A percentile compares a stretch with the other conserved stretches of the same genome.
These are phyloP conservation scores for Celastrina argiolus DNA, from an alignment of 2,888 invertebrate genomes.

Conservation along the genomic window DNA sequence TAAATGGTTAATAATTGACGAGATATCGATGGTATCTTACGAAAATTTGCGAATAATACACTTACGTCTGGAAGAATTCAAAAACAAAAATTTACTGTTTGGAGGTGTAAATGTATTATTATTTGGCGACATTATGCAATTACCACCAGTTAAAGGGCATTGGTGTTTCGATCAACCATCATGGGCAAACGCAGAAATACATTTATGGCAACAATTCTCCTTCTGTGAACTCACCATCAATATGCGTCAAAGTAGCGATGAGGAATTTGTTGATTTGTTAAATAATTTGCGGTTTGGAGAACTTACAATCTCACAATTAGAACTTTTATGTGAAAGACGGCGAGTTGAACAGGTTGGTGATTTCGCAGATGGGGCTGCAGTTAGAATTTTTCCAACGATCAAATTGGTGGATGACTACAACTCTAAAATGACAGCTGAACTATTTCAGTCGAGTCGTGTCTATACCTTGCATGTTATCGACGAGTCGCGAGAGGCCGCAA, in stretches of 20 bases:
- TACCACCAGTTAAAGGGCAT: conserved; percentile 13
- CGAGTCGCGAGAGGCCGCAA: conserved; percentile 35
- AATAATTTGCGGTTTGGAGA: conserved; percentile 39
- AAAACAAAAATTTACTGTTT: no score
- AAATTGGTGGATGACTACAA: conserved; percentile 35
- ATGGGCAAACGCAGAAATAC: conserved; percentile 33
- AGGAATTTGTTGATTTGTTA: conserved; percentile 36
- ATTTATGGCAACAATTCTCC: conserved; percentile 38
- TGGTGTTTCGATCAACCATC: conserved; percentile 30
- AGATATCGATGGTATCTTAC: no score
- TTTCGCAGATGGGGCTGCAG: conserved; percentile 37
- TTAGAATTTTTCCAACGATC: conserved; percentile 37
- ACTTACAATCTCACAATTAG: conserved; percentile 30
- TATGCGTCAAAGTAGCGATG: conserved; percentile 42
- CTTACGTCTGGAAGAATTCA: no score
- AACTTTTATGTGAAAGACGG: conserved; percentile 31
- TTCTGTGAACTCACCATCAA: conserved; percentile 43
- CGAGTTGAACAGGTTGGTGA: conserved; percentile 31
- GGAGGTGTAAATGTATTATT: no score
- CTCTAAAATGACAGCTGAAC: conserved; percentile 30
- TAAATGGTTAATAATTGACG: no score
- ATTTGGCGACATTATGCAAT: no score
- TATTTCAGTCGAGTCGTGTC: conserved; percentile 19
- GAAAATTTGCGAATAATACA: no score
- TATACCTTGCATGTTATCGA: conserved; percentile 35